Evolutionary conservation across 2,888 invertebrate genomes (phyloP), one percentile per base, ranked within the genome.

Genomic region (Oscheius onirici): DNA sequence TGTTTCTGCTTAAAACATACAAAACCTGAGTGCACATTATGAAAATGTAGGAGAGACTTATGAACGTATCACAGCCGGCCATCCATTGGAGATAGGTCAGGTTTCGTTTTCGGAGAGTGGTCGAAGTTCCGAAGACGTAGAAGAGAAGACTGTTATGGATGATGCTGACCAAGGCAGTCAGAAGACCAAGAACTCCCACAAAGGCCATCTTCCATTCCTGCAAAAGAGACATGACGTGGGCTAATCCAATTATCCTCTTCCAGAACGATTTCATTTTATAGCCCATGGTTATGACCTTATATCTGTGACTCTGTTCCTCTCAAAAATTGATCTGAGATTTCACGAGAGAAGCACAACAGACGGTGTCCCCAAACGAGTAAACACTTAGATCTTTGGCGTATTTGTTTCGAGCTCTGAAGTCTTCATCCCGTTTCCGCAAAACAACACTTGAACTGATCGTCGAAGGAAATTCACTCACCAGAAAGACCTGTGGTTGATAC

Each of bases 201-300:
- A 85, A 81, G 8, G 78, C 69, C 79, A 85, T 78, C 73, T 85
- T 85, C 78, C 83, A 85, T 28, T 81, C 76, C 83, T 83, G 49
- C 70, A 82, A 60, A 34, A 34, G 34, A 34, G 34, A 34, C 5
- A 34, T 6, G 34, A 34, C 34, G 34, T 34, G 34, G n/a, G 8
- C 8, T 34, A 34, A 34, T 34, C 34, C 34, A 34, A 34, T 34
- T 34, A 34, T 34, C 34, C 3, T 3, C 3, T 34, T 34, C 34
- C 34, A 34, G 34, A 8, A n/a, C n/a, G n/a, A n/a, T n/a, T 8
- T 34, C 34, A 34, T 6, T 34, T 34, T 34, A 34, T 34, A 34
- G 34, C 34, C 34, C 34, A 8, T 34, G 34, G n/a, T n/a, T n/a
- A n/a, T n/a, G n/a, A n/a, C n/a, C n/a, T n/a, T n/a, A n/a, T n/a